phyloP scores from a whole-genome alignment of 2,888 invertebrate genomes.

The Rhingia rostrata region DNA sequence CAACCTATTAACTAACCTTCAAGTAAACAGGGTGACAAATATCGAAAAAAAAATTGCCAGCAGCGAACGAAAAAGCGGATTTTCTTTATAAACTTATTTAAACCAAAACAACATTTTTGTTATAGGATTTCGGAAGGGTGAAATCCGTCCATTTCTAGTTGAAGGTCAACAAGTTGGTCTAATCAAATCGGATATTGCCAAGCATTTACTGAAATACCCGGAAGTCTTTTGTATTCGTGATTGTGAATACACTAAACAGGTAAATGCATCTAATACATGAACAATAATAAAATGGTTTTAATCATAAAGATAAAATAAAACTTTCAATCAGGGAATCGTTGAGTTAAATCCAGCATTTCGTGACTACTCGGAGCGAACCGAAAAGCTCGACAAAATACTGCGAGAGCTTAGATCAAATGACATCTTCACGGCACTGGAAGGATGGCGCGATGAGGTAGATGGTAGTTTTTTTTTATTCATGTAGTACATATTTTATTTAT shows the following conservation, averaged over 20 bases:
- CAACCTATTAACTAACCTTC: no score
- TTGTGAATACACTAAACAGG: conserved; percentile 81
- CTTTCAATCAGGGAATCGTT: conserved; percentile 85
- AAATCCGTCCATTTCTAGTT: conserved; percentile 93
- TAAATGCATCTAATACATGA: conserved; percentile 61
- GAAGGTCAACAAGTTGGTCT: conserved; percentile 95
- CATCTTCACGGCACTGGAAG: conserved; percentile 91
- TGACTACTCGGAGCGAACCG: conserved; percentile 92
- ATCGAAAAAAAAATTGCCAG: not conserved
- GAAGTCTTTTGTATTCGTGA: conserved; percentile 86
- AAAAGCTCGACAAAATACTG: conserved; percentile 90
- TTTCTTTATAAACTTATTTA: not conserved
- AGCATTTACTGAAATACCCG: conserved; percentile 91
- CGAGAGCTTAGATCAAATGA: conserved; percentile 89
- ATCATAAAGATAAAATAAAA: no score
- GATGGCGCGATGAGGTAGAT: conserved; percentile 95
- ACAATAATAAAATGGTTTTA: not conserved
- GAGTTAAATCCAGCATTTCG: conserved; percentile 94
- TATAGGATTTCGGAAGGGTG: conserved; percentile 89
- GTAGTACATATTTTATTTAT: not conserved
- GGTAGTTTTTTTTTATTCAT: not conserved
- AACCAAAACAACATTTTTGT: conserved; percentile 58
- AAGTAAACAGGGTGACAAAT: not conserved
- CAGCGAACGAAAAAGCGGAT: not conserved
- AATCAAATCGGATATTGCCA: conserved; percentile 92